Base-by-base conservation (phyloP, 2,888 invertebrate genomes). In the Drosophila bunnanda region DNA sequence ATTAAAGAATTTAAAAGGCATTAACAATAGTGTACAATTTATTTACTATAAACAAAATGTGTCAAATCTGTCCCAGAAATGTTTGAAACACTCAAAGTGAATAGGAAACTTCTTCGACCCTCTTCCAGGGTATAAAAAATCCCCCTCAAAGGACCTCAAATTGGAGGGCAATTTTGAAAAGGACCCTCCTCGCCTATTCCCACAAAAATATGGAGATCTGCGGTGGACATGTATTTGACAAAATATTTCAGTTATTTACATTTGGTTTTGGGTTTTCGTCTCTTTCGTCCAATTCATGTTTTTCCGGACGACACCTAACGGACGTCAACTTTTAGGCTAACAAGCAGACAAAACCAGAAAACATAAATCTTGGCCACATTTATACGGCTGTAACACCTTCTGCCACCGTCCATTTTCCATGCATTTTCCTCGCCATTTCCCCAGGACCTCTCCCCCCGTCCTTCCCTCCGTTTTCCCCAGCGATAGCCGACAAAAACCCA, bases 331-430 rank as follows among this genome's bases (percentile, higher is more conserved):
- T 82, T 85, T 85, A 80, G 85, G 85, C 82, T 85, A 82, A 82
- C 82, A 82, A 85, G 80, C 82, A 82, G 78, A 80, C 86, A 82
- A 80, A 82, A 78, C 83, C 82, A 80, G 53, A 39, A 54, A 82
- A 78, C 82, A 84, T 84, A 82, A 87, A 87, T 87, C 82, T 87
- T 82, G 73, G 82, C 75, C 87, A 78, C 84, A 87, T 86, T 82
- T 82, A 83, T 84, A 77, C 76, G 75, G 74, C 76, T 58, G 59
- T 53, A 78, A 79, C 85, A 80, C 62, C 58, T 75, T 54, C 66
- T 69, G 43, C 53, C 65, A 36, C 28, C 38, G 39, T 22, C 56
- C 39, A 50, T 65, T 65, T 65, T 54, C 50, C 50, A 52, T 52
- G 50, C 50, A 32, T 32, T 50, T 50, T 32, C 50, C 50, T 25